Evolutionary conservation across 2,797 vertebrate genomes (phyloP).

Genomic region (Propithecus perrieri): DNA sequence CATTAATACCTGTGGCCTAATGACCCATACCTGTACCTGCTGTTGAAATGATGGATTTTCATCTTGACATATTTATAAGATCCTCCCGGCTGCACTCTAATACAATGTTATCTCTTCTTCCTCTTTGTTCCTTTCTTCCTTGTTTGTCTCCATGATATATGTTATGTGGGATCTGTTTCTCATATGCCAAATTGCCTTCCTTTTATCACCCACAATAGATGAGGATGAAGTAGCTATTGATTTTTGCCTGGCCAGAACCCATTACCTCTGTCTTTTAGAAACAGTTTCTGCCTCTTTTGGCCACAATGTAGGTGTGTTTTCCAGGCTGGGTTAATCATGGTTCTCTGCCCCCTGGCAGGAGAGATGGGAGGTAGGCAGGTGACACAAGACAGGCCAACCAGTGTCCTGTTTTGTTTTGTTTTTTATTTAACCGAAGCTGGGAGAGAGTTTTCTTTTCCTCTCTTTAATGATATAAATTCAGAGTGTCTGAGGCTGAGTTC

Average conservation of each 20-base stretch:
- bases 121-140: neutral
- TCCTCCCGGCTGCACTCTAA: neutral
- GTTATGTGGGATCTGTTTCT: constrained; percentile 36
- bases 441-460: neutral
- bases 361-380: neutral
- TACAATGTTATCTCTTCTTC: neutral
- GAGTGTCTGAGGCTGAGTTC: neutral
- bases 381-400: neutral
- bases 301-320: neutral
- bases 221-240: neutral
- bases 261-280: constrained; percentile 31
- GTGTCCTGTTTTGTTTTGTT: neutral
- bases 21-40: neutral
- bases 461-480: neutral
- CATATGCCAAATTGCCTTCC: constrained; percentile 4
- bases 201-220: constrained; percentile 36
- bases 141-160: constrained; percentile 22
- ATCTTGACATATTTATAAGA: constrained; percentile 17
- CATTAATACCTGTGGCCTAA: neutral
- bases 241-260: constrained; percentile 17
- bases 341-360: neutral
- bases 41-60: constrained; percentile 35
- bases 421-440: neutral
- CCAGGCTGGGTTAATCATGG: neutral
- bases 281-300: neutral